Evolutionary conservation across 2,888 invertebrate species (phyloP), one percentile per base, ranked within the genome.

Genomic region (Trichogramma evanescens): DNA sequence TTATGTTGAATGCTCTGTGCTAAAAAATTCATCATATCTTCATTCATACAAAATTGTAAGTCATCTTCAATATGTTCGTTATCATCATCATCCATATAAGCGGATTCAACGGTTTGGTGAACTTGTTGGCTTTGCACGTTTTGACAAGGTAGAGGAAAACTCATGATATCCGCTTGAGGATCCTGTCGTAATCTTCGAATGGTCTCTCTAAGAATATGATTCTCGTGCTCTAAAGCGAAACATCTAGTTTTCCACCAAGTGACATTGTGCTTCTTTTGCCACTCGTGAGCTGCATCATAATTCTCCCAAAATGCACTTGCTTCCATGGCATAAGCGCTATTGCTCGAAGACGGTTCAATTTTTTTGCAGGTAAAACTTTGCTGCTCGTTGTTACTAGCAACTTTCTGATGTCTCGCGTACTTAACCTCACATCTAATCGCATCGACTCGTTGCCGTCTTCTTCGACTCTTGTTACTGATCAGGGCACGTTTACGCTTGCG

Each of bases 1-100:
- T 78, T 79, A 63, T 82, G 86, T 68, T 82, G 82, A 2, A 83
- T 81, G 68, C 86, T 86, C 59, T 81, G 79, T 66, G 80, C 81
- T 56, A 87, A 77, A 74, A 87, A 87, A 51, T 82, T 80, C 66
- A 86, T 78, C 79, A 83, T 85, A 60, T 86, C 86, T 64, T 86
- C 84, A 67, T 84, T 83, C 1, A 86, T 82, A 71, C 83, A 82
- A 69, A 86, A 81, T 63, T 81, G 80, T 48, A 79, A 68, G 26
- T 73, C 73, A 55, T 79, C 78, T 1, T 73, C 70, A 5, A 74
- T 71, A 44, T 69, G 67, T 26, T 26, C 26, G 9, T 71, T 71
- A 46, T 65, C 67, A n/a, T 69, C 64, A 59, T 60, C 69, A n/a
- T 39, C 26, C 26, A 26, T 26, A 26, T 26, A 26, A 26, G 3